Evolutionary conservation across 2,888 invertebrate species (phyloP).

Genomic region (Anodontia alba): DNA sequence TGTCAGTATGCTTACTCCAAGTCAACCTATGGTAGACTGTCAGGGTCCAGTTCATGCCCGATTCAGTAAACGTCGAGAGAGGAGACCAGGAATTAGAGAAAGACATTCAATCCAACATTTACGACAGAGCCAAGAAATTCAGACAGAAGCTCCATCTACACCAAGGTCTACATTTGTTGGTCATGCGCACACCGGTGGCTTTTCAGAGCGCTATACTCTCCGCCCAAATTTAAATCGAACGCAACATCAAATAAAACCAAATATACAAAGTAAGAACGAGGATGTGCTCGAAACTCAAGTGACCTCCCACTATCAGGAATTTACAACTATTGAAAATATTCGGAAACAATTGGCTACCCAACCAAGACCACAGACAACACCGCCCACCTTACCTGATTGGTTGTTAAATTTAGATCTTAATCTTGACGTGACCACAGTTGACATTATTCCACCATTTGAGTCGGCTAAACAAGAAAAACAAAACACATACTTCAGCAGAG

Average conservation of each 20-base stretch:
- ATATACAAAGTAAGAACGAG: not conserved
- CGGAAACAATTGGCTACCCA: conserved; percentile 35
- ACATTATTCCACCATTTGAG: conserved; percentile 50
- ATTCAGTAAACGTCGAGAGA: conserved; percentile 32
- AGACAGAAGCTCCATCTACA: not conserved
- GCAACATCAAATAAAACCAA: not conserved
- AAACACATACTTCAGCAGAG: conserved; percentile 37
- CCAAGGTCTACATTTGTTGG: not conserved
- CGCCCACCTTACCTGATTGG: conserved; percentile 42
- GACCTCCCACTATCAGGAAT: conserved; percentile 36
- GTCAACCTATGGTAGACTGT: not conserved
- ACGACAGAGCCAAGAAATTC: not conserved
- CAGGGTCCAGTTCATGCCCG: not conserved
- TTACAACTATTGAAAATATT: conserved; percentile 52
- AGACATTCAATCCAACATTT: conserved; percentile 42
- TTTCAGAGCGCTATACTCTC: not conserved
- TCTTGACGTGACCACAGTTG: conserved; percentile 50
- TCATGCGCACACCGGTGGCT: not conserved
- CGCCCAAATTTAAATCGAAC: not conserved
- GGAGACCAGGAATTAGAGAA: conserved; percentile 49
- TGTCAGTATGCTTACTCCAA: not conserved
- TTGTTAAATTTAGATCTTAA: conserved; percentile 56
- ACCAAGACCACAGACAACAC: conserved; percentile 11
- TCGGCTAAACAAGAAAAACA: not conserved
- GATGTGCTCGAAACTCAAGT: not conserved